phyloP scores from a whole-genome alignment of 64 coral and sea anemone genomes.

The Cladopsammia gracilis region DNA sequence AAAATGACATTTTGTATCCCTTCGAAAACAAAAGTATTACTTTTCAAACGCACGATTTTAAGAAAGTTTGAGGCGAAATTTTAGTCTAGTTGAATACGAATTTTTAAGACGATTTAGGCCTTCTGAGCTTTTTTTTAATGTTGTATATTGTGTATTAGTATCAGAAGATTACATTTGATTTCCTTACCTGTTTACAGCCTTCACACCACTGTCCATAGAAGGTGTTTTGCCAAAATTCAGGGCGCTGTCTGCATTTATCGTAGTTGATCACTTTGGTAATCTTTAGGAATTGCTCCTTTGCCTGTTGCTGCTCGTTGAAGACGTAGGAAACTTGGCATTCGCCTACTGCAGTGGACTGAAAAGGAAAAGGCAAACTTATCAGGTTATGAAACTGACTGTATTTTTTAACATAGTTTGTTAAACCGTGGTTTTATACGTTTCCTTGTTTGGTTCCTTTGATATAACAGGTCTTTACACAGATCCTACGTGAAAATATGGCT shows the following conservation, averaged over 20 bases:
- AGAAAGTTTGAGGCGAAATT: too few relatives aligned
- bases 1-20: too few relatives aligned
- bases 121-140: too few relatives aligned
- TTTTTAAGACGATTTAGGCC: too few relatives aligned
- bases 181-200: slow-evolving; percentile 69
- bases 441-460: neutral
- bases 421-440: neutral
- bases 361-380: neutral
- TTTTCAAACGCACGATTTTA: too few relatives aligned
- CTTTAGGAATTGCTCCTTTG: neutral
- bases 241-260: slow-evolving; percentile 52
- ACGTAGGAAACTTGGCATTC: slow-evolving; percentile 78
- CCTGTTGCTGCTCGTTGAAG: neutral
- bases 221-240: slow-evolving; percentile 55
- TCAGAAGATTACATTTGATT: too few relatives aligned
- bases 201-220: slow-evolving; percentile 36
- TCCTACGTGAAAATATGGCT: too few relatives aligned
- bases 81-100: too few relatives aligned
- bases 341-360: slow-evolving; percentile 61
- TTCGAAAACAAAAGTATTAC: too few relatives aligned
- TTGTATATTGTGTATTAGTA: too few relatives aligned
- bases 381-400: too few relatives aligned
- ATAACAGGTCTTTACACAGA: too few relatives aligned
- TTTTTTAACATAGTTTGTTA: neutral
- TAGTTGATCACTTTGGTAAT: slow-evolving; percentile 84